These are phyloP conservation scores for Gymnogyps californianus DNA, from an alignment of 2,113 vertebrate species.

Conservation along the genomic window DNA sequence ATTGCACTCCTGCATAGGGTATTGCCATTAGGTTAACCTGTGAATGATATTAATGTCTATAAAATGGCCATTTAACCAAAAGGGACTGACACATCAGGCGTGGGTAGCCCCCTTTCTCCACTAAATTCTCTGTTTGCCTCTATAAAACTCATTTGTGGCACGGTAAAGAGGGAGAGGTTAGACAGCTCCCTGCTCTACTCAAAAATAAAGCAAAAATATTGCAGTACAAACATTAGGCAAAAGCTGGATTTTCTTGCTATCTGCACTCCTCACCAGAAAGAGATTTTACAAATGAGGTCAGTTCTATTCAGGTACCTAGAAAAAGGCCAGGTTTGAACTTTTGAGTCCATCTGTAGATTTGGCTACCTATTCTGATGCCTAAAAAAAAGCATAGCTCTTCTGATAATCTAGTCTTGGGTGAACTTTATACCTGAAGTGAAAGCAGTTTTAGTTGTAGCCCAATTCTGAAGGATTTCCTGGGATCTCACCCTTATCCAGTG, in stretches of 20 bases:
- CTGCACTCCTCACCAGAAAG: background rate
- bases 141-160: background rate
- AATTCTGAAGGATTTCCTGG: background rate
- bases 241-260: background rate
- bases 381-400: background rate
- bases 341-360: background rate
- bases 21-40: background rate
- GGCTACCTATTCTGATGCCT: background rate
- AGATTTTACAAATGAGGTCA: background rate
- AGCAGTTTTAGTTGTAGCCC: background rate
- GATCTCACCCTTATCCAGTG: background rate
- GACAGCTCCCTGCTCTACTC: background rate
- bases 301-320: background rate
- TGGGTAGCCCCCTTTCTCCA: background rate
- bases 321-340: background rate
- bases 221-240: background rate
- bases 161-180: background rate
- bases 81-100: background rate
- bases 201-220: background rate
- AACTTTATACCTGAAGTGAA: background rate
- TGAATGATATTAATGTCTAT: background rate
- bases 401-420: background rate
- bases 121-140: background rate
- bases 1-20: background rate
- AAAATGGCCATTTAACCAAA: background rate